Percentiles rank a stretch among this genome's conserved stretches.
These are phyloP conservation scores for Meloidogyne floridensis DNA, from an alignment of 1,140 invertebrate species.

Conservation along the genomic window DNA sequence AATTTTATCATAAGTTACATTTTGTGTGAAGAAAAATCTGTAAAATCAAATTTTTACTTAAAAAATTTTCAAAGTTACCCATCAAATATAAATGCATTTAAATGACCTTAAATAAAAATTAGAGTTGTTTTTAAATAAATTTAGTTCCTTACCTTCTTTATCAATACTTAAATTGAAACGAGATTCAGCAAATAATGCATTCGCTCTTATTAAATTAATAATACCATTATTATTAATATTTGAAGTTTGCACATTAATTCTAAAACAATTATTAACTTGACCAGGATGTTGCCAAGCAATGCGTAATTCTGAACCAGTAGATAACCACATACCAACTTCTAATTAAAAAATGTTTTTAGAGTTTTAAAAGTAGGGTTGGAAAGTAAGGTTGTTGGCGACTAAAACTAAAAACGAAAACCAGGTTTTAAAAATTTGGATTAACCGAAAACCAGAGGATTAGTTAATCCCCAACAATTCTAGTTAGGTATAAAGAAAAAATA, in stretches of 20 bases:
- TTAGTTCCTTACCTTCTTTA: constrained; percentile 27
- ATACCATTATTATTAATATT: constrained; percentile 36
- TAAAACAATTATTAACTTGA: constrained; percentile 61
- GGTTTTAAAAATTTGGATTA: no score
- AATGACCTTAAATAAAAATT: not conserved
- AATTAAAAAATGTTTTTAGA: constrained; percentile 20
- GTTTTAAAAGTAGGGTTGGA: no score
- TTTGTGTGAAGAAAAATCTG: constrained; percentile 61
- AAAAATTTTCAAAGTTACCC: constrained; percentile 6
- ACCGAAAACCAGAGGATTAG: no score
- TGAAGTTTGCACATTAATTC: constrained; percentile 59
- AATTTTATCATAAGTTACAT: constrained; percentile 44
- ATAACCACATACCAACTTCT: constrained; percentile 65
- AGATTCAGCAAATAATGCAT: constrained; percentile 62
- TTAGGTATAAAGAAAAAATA: not conserved
- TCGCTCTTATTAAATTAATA: constrained; percentile 42
- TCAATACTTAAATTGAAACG: constrained; percentile 58
- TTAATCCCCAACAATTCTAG: no score
- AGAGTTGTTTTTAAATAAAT: no score
- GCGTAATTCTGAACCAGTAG: constrained; percentile 56
- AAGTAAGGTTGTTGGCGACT: no score
- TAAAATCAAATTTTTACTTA: constrained; percentile 32
- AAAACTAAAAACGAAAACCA: no score
- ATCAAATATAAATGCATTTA: constrained; percentile 16
- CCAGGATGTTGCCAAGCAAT: constrained; percentile 65